Percentiles rank a stretch among this genome's conserved stretches.
Conservation (phyloP, 2,888 invertebrate genomes). For the Chaitophorus viminalis region DNA sequence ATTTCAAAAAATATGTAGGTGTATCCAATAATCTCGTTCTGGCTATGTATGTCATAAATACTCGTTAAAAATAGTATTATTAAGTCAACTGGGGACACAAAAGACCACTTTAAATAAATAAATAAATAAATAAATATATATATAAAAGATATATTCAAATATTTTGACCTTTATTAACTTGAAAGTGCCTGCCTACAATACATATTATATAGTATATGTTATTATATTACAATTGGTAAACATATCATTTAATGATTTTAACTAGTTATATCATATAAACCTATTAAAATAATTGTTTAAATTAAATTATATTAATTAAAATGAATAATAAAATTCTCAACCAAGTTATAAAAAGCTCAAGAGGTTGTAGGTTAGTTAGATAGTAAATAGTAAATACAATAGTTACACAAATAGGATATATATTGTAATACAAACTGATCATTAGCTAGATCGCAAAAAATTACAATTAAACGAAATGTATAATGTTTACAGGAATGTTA, state of each 20-base stretch:
- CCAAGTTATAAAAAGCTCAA: no score
- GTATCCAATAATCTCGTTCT: no score
- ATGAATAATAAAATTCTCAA: not conserved
- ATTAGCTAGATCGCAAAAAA: no score
- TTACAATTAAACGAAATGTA: no score
- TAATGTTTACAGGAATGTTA: no score
- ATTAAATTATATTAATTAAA: not conserved
- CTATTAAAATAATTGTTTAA: conserved; percentile 6
- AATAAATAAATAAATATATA: no score
- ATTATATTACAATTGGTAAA: conserved; percentile 3
- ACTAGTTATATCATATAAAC: not conserved
- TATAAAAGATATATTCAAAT: conserved; percentile 15
- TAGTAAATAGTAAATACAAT: no score
- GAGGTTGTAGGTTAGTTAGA: no score
- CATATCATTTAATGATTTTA: not conserved
- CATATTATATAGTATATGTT: not conserved
- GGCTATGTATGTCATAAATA: not conserved
- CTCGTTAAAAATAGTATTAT: not conserved
- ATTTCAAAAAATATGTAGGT: no score
- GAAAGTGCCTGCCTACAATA: not conserved
- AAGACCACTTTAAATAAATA: conserved; percentile 46
- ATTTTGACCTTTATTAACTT: conserved; percentile 47
- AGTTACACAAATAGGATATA: no score
- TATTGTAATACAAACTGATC: no score
- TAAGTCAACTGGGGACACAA: conserved; percentile 23